Evolutionary conservation across 2,888 invertebrate species (phyloP).

Genomic region (Baronia brevicornis): DNA sequence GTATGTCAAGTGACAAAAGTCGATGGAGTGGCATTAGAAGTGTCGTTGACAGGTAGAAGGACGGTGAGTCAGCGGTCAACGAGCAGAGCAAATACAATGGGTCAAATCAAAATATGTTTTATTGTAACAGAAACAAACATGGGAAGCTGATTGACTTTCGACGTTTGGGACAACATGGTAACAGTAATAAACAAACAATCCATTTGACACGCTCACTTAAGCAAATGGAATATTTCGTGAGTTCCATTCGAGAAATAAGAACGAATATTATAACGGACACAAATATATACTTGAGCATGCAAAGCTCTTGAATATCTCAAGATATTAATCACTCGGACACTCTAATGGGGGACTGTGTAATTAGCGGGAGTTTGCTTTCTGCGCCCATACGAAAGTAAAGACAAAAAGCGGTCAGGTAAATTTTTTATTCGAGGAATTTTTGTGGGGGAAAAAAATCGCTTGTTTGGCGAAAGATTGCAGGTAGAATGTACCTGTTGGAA

Average conservation of each 20-base stretch:
- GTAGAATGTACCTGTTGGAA: slow-evolving; percentile 61
- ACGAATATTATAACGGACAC: no score
- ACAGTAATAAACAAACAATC: slow-evolving; percentile 28
- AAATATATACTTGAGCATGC: no score
- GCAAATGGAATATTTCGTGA: slow-evolving; percentile 20
- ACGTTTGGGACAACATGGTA: no score
- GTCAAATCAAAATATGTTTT: no score
- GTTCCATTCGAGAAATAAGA: no score
- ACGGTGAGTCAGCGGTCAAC: slow-evolving; percentile 47
- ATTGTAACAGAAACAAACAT: no score
- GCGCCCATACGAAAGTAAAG: slow-evolving; percentile 26
- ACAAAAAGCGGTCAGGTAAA: slow-evolving; percentile 47
- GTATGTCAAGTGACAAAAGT: slow-evolving; percentile 52
- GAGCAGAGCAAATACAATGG: no score
- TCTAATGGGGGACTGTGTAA: slow-evolving; percentile 7
- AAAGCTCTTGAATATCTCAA: slow-evolving; percentile 36
- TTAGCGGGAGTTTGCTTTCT: no score
- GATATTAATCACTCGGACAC: slow-evolving; percentile 45
- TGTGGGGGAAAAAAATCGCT: slow-evolving; percentile 24
- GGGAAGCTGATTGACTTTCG: no score
- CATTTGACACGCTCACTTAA: slow-evolving; percentile 26
- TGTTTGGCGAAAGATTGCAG: slow-evolving; percentile 51
- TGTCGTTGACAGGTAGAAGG: slow-evolving; percentile 65
- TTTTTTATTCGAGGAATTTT: slow-evolving; percentile 27
- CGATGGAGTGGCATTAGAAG: slow-evolving; percentile 56